A percentile compares a stretch with the other conserved stretches of the same genome.
Conservation (phyloP, 2,888 invertebrate species). For the Matsumyia berberina region DNA sequence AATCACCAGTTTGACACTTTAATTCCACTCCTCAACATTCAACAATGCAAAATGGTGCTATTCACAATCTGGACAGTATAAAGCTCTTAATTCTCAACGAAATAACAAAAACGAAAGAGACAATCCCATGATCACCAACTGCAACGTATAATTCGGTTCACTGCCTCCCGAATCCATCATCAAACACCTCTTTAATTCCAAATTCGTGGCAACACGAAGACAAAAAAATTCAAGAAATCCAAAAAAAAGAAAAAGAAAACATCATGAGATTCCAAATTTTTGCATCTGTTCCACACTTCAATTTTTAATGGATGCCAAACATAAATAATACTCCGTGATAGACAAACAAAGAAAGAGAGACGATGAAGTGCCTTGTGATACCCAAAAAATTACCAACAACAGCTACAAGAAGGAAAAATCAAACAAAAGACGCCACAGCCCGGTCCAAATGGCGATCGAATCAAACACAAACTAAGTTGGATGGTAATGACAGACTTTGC, state of each 20-base stretch:
- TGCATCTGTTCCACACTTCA: constrained; percentile 74
- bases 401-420: constrained; percentile 13
- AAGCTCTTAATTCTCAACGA: constrained; percentile 38
- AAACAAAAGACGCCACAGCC: constrained; percentile 41
- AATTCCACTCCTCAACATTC: constrained; percentile 8
- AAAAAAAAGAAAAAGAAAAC: constrained; percentile 6
- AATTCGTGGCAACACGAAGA: constrained; percentile 49
- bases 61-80: constrained; percentile 32
- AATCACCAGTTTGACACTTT: constrained; percentile 66
- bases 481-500: constrained; percentile 16
- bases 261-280: constrained; percentile 63
- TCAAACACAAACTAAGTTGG: constrained; percentile 36
- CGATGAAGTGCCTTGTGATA: constrained; percentile 58
- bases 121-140: constrained; percentile 50
- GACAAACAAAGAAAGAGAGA: constrained; percentile 58
- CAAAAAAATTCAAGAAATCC: constrained; percentile 14
- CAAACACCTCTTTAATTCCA: constrained; percentile 65
- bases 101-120: constrained; percentile 1
- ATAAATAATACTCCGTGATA: constrained; percentile 55
- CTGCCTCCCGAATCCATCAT: constrained; percentile 67
- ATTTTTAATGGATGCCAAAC: constrained; percentile 71
- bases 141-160: constrained; percentile 68
- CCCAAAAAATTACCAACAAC: constrained; percentile 33
- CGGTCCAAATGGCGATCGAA: constrained; percentile 62
- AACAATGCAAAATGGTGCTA: constrained; percentile 30